phyloP scores from a whole-genome alignment of 1,140 invertebrate species.

The Scylla paramamosain region DNA sequence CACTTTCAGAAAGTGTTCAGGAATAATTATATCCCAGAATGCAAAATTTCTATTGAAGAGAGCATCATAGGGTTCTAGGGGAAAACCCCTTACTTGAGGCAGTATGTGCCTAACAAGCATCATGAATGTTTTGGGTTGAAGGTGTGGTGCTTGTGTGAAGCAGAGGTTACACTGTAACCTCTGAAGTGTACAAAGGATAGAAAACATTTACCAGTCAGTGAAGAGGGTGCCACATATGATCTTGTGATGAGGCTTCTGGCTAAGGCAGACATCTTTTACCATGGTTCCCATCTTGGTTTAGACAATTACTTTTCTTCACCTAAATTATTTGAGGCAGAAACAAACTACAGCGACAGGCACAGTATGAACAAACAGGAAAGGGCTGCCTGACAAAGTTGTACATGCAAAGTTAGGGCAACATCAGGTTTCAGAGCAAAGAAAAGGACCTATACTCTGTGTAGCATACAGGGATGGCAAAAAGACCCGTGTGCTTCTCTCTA shows the following conservation, averaged over 20 bases:
- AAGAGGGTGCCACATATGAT: background rate
- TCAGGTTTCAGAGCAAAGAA: background rate
- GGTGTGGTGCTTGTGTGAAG: no score
- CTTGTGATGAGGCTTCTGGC: conserved; percentile 26
- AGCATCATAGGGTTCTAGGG: background rate
- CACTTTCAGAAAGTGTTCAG: conserved; percentile 31
- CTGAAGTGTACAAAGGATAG: conserved; percentile 38
- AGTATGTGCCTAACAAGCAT: conserved; percentile 11
- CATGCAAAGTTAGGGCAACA: no score
- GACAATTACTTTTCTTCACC: conserved; percentile 45
- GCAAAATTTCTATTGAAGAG: background rate
- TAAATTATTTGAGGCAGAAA: conserved; percentile 14
- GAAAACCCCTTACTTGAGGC: conserved; percentile 37
- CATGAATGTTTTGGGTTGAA: no score
- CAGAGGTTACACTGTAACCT: background rate
- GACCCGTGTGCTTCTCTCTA: conserved; percentile 41
- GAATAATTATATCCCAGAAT: background rate
- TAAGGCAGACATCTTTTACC: conserved; percentile 34
- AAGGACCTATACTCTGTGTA: conserved; percentile 33
- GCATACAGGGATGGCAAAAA: conserved; percentile 45
- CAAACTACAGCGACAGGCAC: conserved; percentile 43
- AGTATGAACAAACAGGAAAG: conserved; percentile 27
- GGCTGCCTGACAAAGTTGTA: background rate
- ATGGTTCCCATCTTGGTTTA: background rate
- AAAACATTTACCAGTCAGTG: background rate